These are phyloP conservation scores for Pangasianodon hypophthalmus DNA, from an alignment of 2,113 vertebrate species.

Conservation along the genomic window DNA sequence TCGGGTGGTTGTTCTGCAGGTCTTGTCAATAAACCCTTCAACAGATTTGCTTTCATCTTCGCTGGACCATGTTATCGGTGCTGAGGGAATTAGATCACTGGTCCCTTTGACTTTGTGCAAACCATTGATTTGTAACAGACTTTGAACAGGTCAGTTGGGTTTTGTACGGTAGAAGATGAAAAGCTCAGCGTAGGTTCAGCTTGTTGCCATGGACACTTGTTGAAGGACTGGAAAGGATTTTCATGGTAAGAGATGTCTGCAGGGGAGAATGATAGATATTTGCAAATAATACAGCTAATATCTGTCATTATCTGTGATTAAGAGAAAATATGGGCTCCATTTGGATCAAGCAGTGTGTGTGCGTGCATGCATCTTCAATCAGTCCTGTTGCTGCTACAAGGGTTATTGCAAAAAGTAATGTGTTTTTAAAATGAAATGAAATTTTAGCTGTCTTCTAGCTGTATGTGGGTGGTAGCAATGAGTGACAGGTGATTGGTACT, in stretches of 20 bases:
- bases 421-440: not conserved
- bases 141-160: constrained; percentile 12
- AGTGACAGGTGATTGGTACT: not conserved
- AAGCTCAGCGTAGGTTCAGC: constrained; percentile 20
- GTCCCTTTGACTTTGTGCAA: not conserved
- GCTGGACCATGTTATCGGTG: not conserved
- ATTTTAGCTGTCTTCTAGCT: not conserved
- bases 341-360: not conserved
- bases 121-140: constrained; percentile 15
- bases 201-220: constrained; percentile 52
- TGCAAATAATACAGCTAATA: not conserved
- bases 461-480: not conserved
- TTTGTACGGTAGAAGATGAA: not conserved
- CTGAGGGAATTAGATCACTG: not conserved
- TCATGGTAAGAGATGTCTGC: constrained; percentile 5
- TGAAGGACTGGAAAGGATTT: constrained; percentile 20
- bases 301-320: not conserved
- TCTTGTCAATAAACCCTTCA: constrained; percentile 16
- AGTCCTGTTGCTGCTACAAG: not conserved
- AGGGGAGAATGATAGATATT: not conserved
- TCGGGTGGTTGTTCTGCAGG: not conserved
- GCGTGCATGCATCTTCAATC: not conserved
- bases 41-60: constrained; percentile 3
- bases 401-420: not conserved
- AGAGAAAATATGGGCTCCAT: not conserved